phyloP scores from a whole-genome alignment of 92 coral and sea anemone genomes.

The Galaxea fascicularis region DNA sequence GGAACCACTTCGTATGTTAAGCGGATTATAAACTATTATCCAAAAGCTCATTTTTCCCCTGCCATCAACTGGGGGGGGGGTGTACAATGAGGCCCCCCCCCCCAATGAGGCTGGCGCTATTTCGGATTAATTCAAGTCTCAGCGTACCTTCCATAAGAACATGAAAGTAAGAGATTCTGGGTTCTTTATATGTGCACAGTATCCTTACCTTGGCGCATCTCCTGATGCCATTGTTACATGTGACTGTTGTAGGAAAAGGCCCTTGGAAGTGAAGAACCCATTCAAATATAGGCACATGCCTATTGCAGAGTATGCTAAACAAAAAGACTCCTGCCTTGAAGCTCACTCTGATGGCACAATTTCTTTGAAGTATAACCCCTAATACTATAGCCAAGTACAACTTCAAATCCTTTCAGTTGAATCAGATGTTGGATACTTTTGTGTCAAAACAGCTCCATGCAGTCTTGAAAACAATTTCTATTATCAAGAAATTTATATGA shows the following conservation, averaged over 20 bases:
- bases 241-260: constrained; percentile 33
- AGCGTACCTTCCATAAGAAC: constrained; percentile 18
- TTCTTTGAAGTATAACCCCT: constrained; percentile 34
- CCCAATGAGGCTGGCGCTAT: constrained; percentile 32
- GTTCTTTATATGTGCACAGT: constrained; percentile 27
- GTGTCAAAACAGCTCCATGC: constrained; percentile 34
- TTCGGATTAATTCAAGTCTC: constrained; percentile 18
- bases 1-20: constrained; percentile 42
- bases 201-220: constrained; percentile 47
- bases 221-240: constrained; percentile 53
- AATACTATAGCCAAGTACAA: constrained; percentile 12
- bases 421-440: constrained; percentile 37
- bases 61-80: constrained; percentile 31
- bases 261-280: constrained; percentile 52
- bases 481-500: constrained; percentile 10
- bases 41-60: constrained; percentile 47
- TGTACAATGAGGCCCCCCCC: no score
- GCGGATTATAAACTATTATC: constrained; percentile 45
- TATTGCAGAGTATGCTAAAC: constrained; percentile 13
- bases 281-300: constrained; percentile 40
- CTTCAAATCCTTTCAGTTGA: constrained; percentile 12
- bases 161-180: constrained; percentile 30
- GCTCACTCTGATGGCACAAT: constrained; percentile 32
- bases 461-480: constrained; percentile 8
- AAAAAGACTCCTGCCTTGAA: constrained; percentile 45